Conservation (phyloP, 2,113 vertebrate species). For the Clupea harengus region DNA sequence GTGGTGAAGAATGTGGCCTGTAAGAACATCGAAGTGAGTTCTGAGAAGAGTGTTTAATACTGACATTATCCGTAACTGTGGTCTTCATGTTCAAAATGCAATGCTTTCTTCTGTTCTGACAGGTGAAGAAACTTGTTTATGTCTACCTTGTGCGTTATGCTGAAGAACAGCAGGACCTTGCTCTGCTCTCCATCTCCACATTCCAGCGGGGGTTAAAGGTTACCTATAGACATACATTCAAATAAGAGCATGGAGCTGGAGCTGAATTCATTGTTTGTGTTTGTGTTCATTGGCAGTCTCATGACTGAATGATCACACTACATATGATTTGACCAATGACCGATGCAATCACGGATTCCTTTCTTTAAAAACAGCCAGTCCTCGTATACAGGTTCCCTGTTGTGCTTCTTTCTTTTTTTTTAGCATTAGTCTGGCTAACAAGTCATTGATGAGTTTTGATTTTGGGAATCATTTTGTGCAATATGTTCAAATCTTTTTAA, state of each 20-base stretch:
- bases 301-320: too few species aligned
- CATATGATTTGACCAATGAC: too few species aligned
- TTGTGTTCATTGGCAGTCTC: too few species aligned
- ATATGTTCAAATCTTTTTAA: too few species aligned
- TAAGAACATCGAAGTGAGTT: conserved; percentile 95
- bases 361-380: too few species aligned
- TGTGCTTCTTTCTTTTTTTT: too few species aligned
- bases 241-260: not conserved
- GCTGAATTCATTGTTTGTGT: not conserved
- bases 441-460: too few species aligned
- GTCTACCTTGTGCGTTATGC: conserved; percentile 97
- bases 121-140: conserved; percentile 98
- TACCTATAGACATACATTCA: conserved; percentile 18
- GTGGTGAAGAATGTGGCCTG: conserved; percentile 98
- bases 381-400: too few species aligned
- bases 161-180: conserved; percentile 95
- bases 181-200: conserved; percentile 95
- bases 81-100: not conserved
- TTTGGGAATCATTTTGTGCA: too few species aligned
- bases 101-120: not conserved
- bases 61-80: conserved; percentile 5
- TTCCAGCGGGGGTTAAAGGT: conserved; percentile 98
- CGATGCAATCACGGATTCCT: too few species aligned
- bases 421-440: too few species aligned
- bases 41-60: not conserved